Evolutionary conservation across 2,113 vertebrate species (phyloP), one percentile per base, ranked within the genome.

Genomic region (Motacilla tschutschensis): DNA sequence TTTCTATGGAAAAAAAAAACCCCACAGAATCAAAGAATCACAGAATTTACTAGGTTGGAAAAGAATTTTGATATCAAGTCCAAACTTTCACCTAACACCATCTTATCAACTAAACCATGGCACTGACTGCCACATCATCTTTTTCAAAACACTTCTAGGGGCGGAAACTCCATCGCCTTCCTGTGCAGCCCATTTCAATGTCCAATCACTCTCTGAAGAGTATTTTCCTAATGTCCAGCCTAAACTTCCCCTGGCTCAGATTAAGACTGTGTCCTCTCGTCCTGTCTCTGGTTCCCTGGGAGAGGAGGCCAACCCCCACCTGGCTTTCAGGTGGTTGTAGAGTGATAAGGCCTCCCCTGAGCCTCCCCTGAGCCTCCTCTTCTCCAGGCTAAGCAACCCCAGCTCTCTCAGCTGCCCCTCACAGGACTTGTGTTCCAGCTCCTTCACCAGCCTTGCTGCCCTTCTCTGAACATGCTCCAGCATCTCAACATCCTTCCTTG

Each of bases 161-260:
- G 22, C 0, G 0, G n/a, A 46, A 28, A 38, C 2, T 21, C 47
- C 38, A 62, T 16, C 21, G 14, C 28, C 11, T 46, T 22, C 66
- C 58, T 33, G 33, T 33, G 48, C 14, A 33, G 9, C 48, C 40
- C 33, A 54, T 19, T 71, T 21, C 57, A 33, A 33, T 28, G 22
- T 5, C 17, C 28, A 46, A 8, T 33, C 18, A 54, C 18, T 17
- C 24, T 16, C 17, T 12, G 12, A 54, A 33, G 14, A 70, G 5
- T 5, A 6, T 22, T 22, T 71, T 19, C 46, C 22, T 46, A 1
- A 26, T 62, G 22, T 46, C 11, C 17, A 21, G 14, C n/a, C 65
- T 53, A 36, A 70, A 53, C 6, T 1, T 59, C 20, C 1, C 11
- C 21, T 69, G 20, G 8, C 3, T 0, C 46, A 60, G 10, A 5